Base-by-base conservation (phyloP, 2,113 vertebrate genomes). In the Ivindomyrus marchei region DNA sequence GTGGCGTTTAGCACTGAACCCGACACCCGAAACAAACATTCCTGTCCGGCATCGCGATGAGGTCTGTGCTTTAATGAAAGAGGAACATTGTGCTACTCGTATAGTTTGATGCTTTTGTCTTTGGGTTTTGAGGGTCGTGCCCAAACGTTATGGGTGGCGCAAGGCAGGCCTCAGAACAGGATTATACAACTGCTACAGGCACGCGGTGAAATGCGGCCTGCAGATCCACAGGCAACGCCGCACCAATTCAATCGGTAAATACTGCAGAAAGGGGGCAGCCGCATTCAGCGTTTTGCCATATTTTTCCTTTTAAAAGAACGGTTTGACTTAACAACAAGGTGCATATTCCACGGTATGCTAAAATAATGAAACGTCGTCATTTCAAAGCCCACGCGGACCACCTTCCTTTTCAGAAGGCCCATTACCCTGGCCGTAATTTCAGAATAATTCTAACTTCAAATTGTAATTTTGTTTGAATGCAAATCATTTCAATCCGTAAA, bases 381-480 rank as follows among this genome's bases (percentile, higher is more conserved):
- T 94, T 93, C 90, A 91, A 92, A 92, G 50, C 8, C 21, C 36
- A 49, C 21, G 3, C 17, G 88, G 53, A 91, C 92, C 89, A 92
- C 36, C 15, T 90, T 90, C 87, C 77, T 39, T 87, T 93, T 92
- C 93, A 92, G 92, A 93, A 93, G 92, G 92, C 92, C 92, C 92
- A 93, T 94, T 93, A 89, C 91, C 88, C 94, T 93, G 90, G 92
- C 92, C 93, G 93, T 95, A 94, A 95, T 94, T 94, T 95, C 92
- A 92, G 84, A 92, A 94, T 94, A 96, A 96, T 96, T 95, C 95
- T 92, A 94, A 92, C 88, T 92, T 94, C 90, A 95, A 94, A 96
- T 96, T 95, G 94, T 93, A 92, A 93, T 93, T 92, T 92, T 93
- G 91, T 92, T 91, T 93, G 91, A 95, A 95, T 93, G 92, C 92